These are phyloP conservation scores for Zaprionus ghesquierei DNA, from an alignment of 1,140 invertebrate species.

Conservation along the genomic window DNA sequence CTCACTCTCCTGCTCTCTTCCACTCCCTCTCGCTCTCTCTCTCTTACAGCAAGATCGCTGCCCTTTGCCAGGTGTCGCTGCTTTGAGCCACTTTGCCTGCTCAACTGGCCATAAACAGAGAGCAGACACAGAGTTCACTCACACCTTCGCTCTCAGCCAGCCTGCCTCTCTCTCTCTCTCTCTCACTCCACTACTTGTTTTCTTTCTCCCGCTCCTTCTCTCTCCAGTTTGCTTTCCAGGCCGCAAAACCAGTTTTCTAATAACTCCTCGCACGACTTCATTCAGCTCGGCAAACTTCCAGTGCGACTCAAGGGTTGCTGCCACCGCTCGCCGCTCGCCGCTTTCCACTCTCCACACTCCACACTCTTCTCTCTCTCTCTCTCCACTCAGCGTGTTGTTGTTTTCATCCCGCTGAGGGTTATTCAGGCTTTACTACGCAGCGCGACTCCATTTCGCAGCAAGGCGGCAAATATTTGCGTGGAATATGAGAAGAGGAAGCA, in stretches of 20 bases:
- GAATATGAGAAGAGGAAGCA: neutral
- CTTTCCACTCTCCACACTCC: neutral
- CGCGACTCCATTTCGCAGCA: neutral
- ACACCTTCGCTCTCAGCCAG: neutral
- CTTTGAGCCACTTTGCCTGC: neutral
- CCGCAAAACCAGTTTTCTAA: slow-evolving; percentile 25
- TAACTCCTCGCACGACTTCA: slow-evolving; percentile 19
- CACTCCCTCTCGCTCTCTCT: neutral
- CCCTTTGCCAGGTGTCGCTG: neutral
- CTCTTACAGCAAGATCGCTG: slow-evolving; percentile 5
- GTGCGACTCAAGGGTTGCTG: slow-evolving; percentile 5
- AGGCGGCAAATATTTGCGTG: slow-evolving; percentile 21
- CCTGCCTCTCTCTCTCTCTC: no score
- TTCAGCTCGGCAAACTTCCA: slow-evolving; percentile 28
- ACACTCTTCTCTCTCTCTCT: neutral
- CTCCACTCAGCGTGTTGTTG: neutral
- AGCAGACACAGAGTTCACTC: neutral
- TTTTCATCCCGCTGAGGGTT: slow-evolving; percentile 10
- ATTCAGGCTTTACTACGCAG: slow-evolving; percentile 17
- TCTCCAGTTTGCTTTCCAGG: neutral
- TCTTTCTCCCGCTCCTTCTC: neutral
- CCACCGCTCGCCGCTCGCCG: neutral
- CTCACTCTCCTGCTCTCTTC: neutral
- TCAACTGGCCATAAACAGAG: slow-evolving; percentile 8
- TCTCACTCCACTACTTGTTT: neutral